Evolutionary conservation across 2,797 vertebrate genomes (phyloP), one percentile per base, ranked within the genome.

Genomic region (Scyliorhinus canicula): DNA sequence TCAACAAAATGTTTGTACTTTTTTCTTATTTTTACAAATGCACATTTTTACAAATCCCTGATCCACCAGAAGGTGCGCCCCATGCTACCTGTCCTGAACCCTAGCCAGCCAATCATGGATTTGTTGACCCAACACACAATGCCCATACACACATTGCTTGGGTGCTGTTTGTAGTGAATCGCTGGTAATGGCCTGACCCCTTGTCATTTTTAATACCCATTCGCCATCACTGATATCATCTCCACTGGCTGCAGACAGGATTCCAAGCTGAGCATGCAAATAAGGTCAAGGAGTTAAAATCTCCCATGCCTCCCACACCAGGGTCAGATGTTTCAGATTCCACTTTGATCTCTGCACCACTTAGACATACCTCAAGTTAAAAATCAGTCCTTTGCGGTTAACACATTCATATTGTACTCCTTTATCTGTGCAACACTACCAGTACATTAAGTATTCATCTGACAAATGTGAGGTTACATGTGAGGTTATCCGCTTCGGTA

Each of bases 81-180:
- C n/a, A n/a, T n/a, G n/a, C n/a, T n/a, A n/a, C n/a, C 35, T 12
- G 0, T 3, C 71, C 0, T 11, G 0, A 74, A 9, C 31, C 35
- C 11, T 35, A 67, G 3, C 35, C 71, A 31, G 9, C 7, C 11
- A 9, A n/a, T 74, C 9, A 3, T 35, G 71, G 35, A n/a, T 3
- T 35, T n/a, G 35, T n/a, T 74, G 71, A 74, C 11, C 3, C 31
- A n/a, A 12, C 9, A 28, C 31, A 2, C 11, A 74, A 74, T 74
- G 71, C 31, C 31, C 8, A 74, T n/a, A n/a, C 71, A 11, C 31
- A n/a, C 71, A 11, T 74, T 16, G 35, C 35, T n/a, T n/a, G 35
- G 35, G 11, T 35, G 35, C 71, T 16, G 31, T 71, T 35, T 71
- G 28, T 31, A 16, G 63, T 74, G 35, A 3, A 12, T 74, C 71